Evolutionary conservation across 2,888 invertebrate genomes (phyloP).

Genomic region (Drosophila yooni): DNA sequence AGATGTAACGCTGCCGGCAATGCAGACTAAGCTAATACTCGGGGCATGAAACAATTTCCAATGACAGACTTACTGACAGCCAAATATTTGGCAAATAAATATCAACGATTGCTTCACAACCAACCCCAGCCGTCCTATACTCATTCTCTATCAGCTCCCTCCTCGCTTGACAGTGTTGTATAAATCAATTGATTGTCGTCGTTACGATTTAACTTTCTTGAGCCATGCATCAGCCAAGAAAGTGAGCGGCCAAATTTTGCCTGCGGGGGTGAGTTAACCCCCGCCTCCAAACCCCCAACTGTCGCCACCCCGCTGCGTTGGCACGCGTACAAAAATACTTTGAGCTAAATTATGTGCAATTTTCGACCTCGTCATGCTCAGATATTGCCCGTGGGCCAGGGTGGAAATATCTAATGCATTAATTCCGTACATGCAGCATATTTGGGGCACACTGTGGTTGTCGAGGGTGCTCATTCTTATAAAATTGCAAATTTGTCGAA

Average conservation of each 20-base stretch:
- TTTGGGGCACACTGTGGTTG: constrained; percentile 1
- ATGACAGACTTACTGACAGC: constrained; percentile 57
- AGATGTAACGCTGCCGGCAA: constrained; percentile 23
- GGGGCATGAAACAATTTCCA: constrained; percentile 56
- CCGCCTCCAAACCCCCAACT: background rate
- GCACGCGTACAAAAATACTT: constrained; percentile 70
- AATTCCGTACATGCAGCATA: constrained; percentile 58
- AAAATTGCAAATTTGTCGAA: constrained; percentile 75
- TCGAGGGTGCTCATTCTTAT: constrained; percentile 45
- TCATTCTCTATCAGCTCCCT: background rate
- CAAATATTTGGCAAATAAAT: constrained; percentile 78
- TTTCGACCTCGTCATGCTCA: constrained; percentile 71
- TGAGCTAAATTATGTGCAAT: constrained; percentile 69
- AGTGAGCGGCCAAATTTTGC: constrained; percentile 20
- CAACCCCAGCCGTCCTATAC: background rate
- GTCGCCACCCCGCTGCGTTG: constrained; percentile 37
- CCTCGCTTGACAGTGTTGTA: constrained; percentile 35
- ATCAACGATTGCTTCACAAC: constrained; percentile 47
- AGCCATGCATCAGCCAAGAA: constrained; percentile 37
- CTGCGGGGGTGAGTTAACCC: constrained; percentile 20
- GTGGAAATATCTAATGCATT: constrained; percentile 71
- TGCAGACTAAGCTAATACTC: constrained; percentile 60
- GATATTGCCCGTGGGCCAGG: constrained; percentile 38
- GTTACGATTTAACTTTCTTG: constrained; percentile 64
- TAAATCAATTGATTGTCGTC: constrained; percentile 78